phyloP scores from a whole-genome alignment of 2,113 vertebrate species.

The Cryptomyrus ogoouensis region DNA sequence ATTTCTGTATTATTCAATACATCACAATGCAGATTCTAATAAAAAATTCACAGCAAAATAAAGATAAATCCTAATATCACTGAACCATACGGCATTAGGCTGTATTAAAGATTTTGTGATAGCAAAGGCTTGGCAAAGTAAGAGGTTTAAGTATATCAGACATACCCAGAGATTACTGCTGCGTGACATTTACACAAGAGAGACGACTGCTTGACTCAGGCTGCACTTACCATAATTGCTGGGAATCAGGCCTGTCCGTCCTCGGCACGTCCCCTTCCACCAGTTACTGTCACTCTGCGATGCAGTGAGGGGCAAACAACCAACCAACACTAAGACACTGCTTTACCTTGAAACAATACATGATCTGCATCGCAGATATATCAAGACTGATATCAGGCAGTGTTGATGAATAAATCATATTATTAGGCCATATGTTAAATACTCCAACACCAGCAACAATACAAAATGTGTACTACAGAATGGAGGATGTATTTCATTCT shows the following conservation, averaged over 20 bases:
- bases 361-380: not conserved
- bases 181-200: not conserved
- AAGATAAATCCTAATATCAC: not conserved
- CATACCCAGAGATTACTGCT: not conserved
- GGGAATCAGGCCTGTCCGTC: conserved; percentile 91
- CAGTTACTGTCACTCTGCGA: conserved; percentile 89
- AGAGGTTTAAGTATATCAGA: not conserved
- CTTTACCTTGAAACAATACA: not conserved
- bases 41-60: not conserved
- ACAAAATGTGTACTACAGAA: not conserved
- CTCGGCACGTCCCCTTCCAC: conserved; percentile 97
- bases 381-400: not conserved
- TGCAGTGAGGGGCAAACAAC: not conserved
- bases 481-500: not conserved
- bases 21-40: not conserved
- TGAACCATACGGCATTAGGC: not conserved
- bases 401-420: not conserved
- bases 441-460: not conserved
- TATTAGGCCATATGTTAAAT: not conserved
- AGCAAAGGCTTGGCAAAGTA: not conserved
- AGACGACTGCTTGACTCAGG: not conserved
- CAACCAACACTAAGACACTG: not conserved
- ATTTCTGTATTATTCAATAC: not conserved
- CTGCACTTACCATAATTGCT: conserved; percentile 88
- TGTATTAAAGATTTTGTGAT: not conserved